Conservation (phyloP, 2,888 invertebrate species). For the Muschampia plurimacula region DNA sequence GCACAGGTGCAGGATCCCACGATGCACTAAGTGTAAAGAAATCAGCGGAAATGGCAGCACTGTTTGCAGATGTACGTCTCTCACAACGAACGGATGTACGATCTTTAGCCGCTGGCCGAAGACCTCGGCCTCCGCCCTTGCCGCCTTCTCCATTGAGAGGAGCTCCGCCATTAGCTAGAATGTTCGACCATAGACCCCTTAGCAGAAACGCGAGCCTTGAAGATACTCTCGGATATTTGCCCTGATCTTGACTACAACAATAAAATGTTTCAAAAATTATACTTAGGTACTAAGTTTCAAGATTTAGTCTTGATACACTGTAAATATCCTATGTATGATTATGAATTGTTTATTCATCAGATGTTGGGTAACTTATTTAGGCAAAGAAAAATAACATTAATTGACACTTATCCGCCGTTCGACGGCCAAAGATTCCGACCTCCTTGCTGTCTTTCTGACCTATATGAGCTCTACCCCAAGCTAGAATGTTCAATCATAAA, state of each 20-base stretch:
- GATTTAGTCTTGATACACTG: too few species aligned
- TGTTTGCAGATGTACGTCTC: constrained; percentile 91
- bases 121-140: constrained; percentile 55
- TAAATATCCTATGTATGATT: too few species aligned
- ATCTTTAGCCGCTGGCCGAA: constrained; percentile 62
- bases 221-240: constrained; percentile 88
- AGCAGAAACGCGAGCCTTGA: constrained; percentile 85
- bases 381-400: too few species aligned
- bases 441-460: too few species aligned
- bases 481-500: too few species aligned
- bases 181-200: constrained; percentile 71
- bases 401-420: too few species aligned
- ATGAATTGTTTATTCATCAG: too few species aligned
- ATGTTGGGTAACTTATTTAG: too few species aligned
- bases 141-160: constrained; percentile 56
- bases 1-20: constrained; percentile 82
- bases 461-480: too few species aligned
- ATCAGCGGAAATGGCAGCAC: constrained; percentile 94
- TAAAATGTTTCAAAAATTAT: neutral
- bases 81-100: constrained; percentile 89
- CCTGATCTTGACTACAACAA: constrained; percentile 48
- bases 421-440: too few species aligned
- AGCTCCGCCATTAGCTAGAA: constrained; percentile 59
- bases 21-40: constrained; percentile 94
- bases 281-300: too few species aligned